Evolutionary conservation across 2,113 vertebrate genomes (phyloP).

Genomic region (Archilochus colubris): DNA sequence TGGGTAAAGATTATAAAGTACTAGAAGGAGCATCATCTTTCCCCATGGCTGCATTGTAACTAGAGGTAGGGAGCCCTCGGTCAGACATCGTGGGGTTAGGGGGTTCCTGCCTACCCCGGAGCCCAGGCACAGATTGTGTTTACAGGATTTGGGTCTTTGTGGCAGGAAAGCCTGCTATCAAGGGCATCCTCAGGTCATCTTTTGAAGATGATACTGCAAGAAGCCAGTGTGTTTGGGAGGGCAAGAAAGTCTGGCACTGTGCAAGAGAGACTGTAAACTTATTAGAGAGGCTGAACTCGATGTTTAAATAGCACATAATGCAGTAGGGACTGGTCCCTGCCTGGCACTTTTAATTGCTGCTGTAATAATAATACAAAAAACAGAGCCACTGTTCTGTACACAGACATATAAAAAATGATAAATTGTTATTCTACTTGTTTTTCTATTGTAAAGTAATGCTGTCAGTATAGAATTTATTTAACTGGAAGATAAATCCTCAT

Average conservation of each 20-base stretch:
- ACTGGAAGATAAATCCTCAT: constrained; percentile 20
- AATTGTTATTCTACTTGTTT: constrained; percentile 47
- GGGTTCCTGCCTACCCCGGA: background rate
- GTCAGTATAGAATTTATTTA: constrained; percentile 50
- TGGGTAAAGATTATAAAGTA: constrained; percentile 28
- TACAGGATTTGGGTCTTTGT: background rate
- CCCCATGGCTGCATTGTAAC: background rate
- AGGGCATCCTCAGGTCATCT: background rate
- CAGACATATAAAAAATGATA: constrained; percentile 50
- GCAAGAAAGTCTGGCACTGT: constrained; percentile 34
- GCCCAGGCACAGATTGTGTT: background rate
- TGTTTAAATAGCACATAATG: constrained; percentile 61
- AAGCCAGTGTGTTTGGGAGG: constrained; percentile 20
- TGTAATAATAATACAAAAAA: constrained; percentile 49
- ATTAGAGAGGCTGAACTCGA: constrained; percentile 48
- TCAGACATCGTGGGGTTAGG: fast-evolving
- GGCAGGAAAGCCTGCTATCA: background rate
- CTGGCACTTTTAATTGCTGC: constrained; percentile 56
- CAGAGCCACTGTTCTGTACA: constrained; percentile 34
- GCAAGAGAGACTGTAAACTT: constrained; percentile 51
- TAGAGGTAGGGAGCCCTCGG: background rate
- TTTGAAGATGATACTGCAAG: constrained; percentile 20
- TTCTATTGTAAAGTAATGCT: constrained; percentile 36
- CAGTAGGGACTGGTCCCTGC: constrained; percentile 55
- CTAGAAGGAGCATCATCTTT: background rate